These are phyloP conservation scores for Nasonia vitripennis DNA, from an alignment of 1,140 invertebrate genomes.

Conservation along the genomic window DNA sequence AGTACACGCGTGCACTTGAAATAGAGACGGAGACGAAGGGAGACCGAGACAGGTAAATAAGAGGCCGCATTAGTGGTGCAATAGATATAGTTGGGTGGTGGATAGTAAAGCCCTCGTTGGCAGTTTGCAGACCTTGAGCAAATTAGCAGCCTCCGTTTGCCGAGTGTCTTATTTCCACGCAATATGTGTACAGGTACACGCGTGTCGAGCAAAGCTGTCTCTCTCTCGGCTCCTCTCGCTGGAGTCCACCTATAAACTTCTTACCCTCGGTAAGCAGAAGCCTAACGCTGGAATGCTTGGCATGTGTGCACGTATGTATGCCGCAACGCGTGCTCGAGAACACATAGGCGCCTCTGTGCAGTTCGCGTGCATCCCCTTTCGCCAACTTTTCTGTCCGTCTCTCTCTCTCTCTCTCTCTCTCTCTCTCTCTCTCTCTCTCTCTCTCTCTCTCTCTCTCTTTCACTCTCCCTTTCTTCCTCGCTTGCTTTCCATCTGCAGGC, in stretches of 20 bases:
- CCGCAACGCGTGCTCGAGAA: too few species aligned
- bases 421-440: neutral
- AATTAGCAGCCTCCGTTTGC: constrained; percentile 15
- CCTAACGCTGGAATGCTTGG: neutral
- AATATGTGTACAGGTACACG: neutral
- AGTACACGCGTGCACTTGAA: neutral
- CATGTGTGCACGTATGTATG: too few species aligned
- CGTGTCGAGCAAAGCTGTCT: constrained; percentile 10
- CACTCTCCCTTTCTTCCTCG: neutral
- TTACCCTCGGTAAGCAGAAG: constrained; percentile 26
- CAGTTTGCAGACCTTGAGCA: constrained; percentile 48
- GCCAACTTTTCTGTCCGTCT: constrained; percentile 49
- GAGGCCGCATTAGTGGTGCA: constrained; percentile 60
- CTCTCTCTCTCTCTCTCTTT: neutral
- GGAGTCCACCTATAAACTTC: neutral
- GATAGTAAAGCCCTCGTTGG: constrained; percentile 65
- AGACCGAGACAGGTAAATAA: constrained; percentile 32
- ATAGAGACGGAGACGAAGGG: constrained; percentile 11
- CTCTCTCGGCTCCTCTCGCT: constrained; percentile 1
- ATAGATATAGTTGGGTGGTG: constrained; percentile 70
- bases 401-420: neutral
- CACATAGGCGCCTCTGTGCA: neutral
- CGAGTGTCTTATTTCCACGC: neutral
- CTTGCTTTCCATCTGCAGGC: neutral
- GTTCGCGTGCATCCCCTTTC: constrained; percentile 55